These are phyloP conservation scores for Rallus limicola DNA, from an alignment of 2,113 vertebrate genomes.

Conservation along the genomic window DNA sequence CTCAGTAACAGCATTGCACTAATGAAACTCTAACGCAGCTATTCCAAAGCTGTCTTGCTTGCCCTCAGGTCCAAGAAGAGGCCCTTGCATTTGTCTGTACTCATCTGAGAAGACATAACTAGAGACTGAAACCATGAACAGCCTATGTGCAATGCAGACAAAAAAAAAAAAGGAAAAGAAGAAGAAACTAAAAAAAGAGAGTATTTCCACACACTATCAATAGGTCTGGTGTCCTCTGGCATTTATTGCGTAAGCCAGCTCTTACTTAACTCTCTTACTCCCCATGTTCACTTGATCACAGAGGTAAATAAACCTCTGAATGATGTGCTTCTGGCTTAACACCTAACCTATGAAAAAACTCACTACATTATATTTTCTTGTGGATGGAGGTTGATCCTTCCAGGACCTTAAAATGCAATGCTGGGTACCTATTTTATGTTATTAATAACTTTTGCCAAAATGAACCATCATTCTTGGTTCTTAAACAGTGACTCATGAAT, in stretches of 20 bases:
- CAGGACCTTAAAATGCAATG: not conserved
- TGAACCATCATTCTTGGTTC: not conserved
- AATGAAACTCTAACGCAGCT: not conserved
- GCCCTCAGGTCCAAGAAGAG: not conserved
- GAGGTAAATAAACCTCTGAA: not conserved
- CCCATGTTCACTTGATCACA: not conserved
- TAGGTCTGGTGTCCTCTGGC: not conserved
- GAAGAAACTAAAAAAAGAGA: not conserved
- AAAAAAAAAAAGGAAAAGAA: not conserved
- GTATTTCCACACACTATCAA: not conserved
- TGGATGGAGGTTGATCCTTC: not conserved
- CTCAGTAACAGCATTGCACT: not conserved
- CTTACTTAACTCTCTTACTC: not conserved
- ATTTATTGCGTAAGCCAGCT: not conserved
- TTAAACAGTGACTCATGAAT: not conserved
- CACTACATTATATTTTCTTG: not conserved
- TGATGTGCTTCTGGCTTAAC: not conserved
- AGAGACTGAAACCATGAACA: not conserved
- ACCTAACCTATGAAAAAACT: not conserved
- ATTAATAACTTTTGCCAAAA: not conserved
- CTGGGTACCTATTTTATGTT: not conserved
- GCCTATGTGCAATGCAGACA: not conserved
- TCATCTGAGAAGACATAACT: not conserved
- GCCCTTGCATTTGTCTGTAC: fast-evolving
- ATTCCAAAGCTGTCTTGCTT: not conserved